Base-by-base conservation (phyloP, 35 echinoderm and acorn worm genomes). In the Ophiothrix spiculata region DNA sequence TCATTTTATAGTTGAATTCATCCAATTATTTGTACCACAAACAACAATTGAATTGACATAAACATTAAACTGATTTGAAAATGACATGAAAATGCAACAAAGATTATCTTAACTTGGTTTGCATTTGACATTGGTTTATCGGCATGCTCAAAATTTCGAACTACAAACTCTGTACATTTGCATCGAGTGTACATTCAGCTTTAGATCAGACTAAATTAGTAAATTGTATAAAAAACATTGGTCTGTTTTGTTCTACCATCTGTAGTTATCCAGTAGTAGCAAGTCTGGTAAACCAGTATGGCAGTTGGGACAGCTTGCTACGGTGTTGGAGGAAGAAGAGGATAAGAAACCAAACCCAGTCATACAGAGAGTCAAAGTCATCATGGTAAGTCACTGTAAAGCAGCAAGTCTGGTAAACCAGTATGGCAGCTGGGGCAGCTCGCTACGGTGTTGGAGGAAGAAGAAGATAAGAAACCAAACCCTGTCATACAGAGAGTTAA, bases 371-470 rank as follows among this genome's bases (percentile, higher is more conserved):
- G 95, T 98, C 41, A 98, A 98, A 83, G 81, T 98, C 15, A 91
- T 98, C 36, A 98, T 98, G 95, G 95, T 98, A 54, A 91, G 91
- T 73, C n/a, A n/a, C n/a, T n/a, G n/a, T n/a, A n/a, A n/a, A n/a
- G n/a, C 46, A 94, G 79, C 77, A 81, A 88, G 32, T 32, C 19
- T 29, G 95, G 81, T n/a, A 75, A 78, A 74, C 95, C 95, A 19
- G 91, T 94, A 32, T 98, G 95, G 95, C 92, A 98, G 39, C 75
- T 94, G 14, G 91, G 91, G 35, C 92, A 94, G 82, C 81, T 94
- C 23, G 77, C 89, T 16, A 79, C 94, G 45, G 89, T 94, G 10
- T 74, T 98, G n/a, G 88, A 98, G 73, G 95, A 98, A 39, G 88
- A 98, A 40, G 90, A 98, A 75, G 83, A 94, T 38, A 94, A 89